Conservation (phyloP, 2,797 vertebrate genomes). For the Falco berigora region DNA sequence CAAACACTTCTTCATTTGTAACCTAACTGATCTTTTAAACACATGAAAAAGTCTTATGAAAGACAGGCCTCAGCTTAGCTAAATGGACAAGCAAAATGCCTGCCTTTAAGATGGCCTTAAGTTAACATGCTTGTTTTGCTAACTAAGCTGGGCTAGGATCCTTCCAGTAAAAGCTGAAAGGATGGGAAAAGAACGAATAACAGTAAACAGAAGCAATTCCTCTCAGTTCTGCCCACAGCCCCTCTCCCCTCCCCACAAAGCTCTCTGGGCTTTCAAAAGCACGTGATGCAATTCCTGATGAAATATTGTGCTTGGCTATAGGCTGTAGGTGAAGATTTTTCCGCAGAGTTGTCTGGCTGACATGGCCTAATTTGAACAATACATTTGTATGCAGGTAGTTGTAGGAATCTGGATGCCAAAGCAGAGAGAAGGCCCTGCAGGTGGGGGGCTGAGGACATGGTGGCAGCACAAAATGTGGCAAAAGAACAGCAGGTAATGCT, state of each 20-base stretch:
- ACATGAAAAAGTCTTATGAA: not conserved
- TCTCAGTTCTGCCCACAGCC: not conserved
- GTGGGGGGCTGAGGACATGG: not conserved
- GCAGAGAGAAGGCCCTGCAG: not conserved
- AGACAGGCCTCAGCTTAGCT: not conserved
- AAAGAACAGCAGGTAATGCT: not conserved
- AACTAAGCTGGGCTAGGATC: not conserved
- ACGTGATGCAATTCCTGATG: not conserved
- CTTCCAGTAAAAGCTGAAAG: not conserved
- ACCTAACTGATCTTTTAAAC: not conserved
- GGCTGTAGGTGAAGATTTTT: not conserved
- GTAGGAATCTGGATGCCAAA: not conserved
- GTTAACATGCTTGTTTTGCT: not conserved
- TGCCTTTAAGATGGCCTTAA: not conserved
- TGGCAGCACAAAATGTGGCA: not conserved
- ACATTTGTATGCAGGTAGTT: not conserved
- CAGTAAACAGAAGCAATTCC: not conserved
- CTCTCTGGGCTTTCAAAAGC: not conserved
- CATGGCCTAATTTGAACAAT: not conserved
- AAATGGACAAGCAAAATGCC: not conserved
- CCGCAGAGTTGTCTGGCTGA: not conserved
- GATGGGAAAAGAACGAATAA: not conserved
- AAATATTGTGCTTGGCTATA: not conserved
- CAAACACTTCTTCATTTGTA: conserved; percentile 13
- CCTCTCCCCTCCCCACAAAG: not conserved